Base-by-base conservation (phyloP, 2,888 invertebrate genomes). In the Drosophila neonasuta region DNA sequence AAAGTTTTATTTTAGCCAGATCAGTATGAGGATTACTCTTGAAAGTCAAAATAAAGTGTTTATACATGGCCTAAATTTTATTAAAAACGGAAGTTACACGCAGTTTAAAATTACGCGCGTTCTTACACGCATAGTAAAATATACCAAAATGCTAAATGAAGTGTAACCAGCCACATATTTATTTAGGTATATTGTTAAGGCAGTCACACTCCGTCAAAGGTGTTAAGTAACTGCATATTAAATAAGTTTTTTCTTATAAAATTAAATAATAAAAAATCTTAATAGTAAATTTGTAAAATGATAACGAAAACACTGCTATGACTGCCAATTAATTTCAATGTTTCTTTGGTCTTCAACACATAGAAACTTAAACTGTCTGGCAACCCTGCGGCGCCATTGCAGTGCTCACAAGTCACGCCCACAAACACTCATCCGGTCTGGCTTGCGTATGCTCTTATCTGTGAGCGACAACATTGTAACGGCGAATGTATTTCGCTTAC, bases 381-480 rank as follows among this genome's bases (percentile, higher is more conserved):
- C 83, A 85, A 48, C 83, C 0, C 72, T 61, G 50, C 7, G 10
- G 24, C 78, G 79, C 86, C 80, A 86, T 86, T 71, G 44, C 9
- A 45, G 10, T 46, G 17, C 29, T 15, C 15, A n/a, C 20, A 63
- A 45, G 71, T 48, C 69, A 61, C 80, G 86, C 80, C 80, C 68
- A 70, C 66, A 48, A 41, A 6, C 44, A 30, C 44, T 24, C 45
- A 54, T 36, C 15, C 44, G 17, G 11, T 39, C 11, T 39, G 51
- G 30, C 11, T 30, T 45, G 30, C 45, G 30, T n/a, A 39, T 67
- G 58, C 42, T 60, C 50, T 60, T 80, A 77, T 73, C 61, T 68
- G 15, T 13, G 44, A 48, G 48, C 51, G 46, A 68, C 65, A 77
- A 69, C 74, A 69, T 66, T 77, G 67, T 68, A 41, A 24, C 20